Percentiles rank a stretch among this genome's conserved stretches.
These are phyloP conservation scores for Phenganax marumi DNA, from an alignment of 92 coral and sea anemone species.

Conservation along the genomic window DNA sequence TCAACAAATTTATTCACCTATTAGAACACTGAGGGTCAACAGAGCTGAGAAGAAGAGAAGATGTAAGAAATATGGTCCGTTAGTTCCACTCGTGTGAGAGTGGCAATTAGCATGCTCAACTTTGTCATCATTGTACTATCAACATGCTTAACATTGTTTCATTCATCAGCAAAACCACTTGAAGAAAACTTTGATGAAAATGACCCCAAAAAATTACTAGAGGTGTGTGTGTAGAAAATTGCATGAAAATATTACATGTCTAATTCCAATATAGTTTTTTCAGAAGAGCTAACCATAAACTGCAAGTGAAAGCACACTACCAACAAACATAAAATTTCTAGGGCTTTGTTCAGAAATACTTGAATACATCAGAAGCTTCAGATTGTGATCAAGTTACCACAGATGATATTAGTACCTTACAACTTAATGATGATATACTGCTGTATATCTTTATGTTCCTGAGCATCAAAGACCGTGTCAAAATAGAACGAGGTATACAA, in stretches of 20 bases:
- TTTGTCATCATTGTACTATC: background rate
- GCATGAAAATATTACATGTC: background rate
- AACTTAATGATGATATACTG: slow-evolving; percentile 55
- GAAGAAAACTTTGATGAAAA: background rate
- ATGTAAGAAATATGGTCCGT: slow-evolving; percentile 41
- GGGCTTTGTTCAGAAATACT: slow-evolving; percentile 28
- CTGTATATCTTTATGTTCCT: slow-evolving; percentile 74
- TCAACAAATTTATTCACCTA: background rate
- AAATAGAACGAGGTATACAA: slow-evolving; percentile 75
- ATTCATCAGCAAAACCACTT: slow-evolving; percentile 7
- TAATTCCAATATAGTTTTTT: too few relatives aligned
- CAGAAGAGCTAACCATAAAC: too few relatives aligned
- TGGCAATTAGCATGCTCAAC: background rate
- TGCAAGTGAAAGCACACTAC: too few relatives aligned
- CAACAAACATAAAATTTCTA: background rate
- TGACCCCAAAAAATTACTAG: slow-evolving; percentile 4
- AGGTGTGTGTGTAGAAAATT: background rate
- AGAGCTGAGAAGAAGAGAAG: slow-evolving; percentile 64
- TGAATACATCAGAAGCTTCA: slow-evolving; percentile 8
- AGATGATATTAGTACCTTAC: background rate
- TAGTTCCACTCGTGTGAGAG: background rate
- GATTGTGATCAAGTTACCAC: background rate
- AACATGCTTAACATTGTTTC: background rate
- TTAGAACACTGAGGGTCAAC: slow-evolving; percentile 64
- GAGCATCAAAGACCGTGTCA: slow-evolving; percentile 74